These are phyloP conservation scores for Zosterops lateralis DNA, from an alignment of 2,113 vertebrate species.

Conservation along the genomic window DNA sequence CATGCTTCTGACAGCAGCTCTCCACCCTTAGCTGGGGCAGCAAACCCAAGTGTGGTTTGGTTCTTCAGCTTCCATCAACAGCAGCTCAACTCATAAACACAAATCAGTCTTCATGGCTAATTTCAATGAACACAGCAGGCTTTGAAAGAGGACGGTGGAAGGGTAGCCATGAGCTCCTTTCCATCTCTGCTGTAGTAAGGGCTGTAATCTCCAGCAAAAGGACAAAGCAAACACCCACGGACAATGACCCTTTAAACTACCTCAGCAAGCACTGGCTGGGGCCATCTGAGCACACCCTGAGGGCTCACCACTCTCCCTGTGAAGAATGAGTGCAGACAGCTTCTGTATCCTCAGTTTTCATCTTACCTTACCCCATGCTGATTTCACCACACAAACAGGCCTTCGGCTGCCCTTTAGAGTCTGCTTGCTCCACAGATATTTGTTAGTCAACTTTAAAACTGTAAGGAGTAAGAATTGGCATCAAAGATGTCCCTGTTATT, in stretches of 20 bases:
- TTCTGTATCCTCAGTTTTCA: neutral
- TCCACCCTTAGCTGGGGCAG: neutral
- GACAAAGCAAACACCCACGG: neutral
- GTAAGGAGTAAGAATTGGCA: neutral
- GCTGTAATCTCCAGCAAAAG: neutral
- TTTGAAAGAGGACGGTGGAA: neutral
- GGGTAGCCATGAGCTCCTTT: neutral
- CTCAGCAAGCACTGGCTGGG: neutral
- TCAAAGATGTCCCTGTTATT: neutral
- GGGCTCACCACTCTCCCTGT: neutral
- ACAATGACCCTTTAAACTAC: neutral
- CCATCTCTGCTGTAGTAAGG: accelerated
- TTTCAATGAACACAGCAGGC: neutral
- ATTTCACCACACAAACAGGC: neutral
- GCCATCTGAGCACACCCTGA: neutral
- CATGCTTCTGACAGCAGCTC: neutral
- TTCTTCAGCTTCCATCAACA: neutral
- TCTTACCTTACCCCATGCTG: neutral
- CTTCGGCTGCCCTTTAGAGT: neutral
- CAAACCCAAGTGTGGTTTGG: accelerated
- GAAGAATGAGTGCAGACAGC: neutral
- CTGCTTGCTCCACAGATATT: neutral
- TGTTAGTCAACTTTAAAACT: neutral
- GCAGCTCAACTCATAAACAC: neutral
- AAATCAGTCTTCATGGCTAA: neutral